Evolutionary conservation across 2,113 vertebrate species (phyloP), one percentile per base, ranked within the genome.

Genomic region (Taxidea taxus): DNA sequence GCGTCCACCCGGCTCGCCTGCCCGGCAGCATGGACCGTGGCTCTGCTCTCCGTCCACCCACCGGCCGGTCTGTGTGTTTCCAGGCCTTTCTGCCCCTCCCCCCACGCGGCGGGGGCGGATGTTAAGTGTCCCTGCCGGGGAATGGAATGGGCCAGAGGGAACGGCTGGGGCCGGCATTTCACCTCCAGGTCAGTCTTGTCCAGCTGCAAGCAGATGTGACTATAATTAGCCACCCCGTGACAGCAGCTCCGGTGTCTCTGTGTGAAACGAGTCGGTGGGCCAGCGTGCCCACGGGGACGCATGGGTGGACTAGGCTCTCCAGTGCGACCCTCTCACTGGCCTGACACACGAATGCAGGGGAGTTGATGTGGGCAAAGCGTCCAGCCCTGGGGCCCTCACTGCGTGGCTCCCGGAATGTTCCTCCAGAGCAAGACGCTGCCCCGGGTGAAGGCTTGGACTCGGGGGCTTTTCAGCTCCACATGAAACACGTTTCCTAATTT

Each of bases 171-270:
- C 97, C 92, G 68, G n/a, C 27, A 3, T 75, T 96, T 97, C 82
- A 60, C 62, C 68, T 83, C 83, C 64, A 89, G 49, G 96, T 97
- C 97, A 87, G 83, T 85, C 83, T 68, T 62, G 39, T 87, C 97
- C 94, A 96, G 85, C 56, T 95, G 82, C 87, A 1, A 1, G 74
- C 97, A 98, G 97, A 97, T 92, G 86, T 31, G 90, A 77, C 90
- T 96, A 77, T 72, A 97, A 93, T 78, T 49, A 93, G 96, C 27
- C n/a, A 66, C 62, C 92, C 92, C n/a, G 62, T n/a, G 97, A 96
- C 2, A 44, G 29, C 14, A 84, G 92, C 90, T 97, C 96, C 7
- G n/a, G 87, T 27, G 68, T 64, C 86, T 11, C 5, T 44, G 42
- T 68, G 78, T 78, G 84, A 54, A 80, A 82, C 29, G 75, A 94